phyloP scores from a whole-genome alignment of 1,140 invertebrate species.

The Neodiprion lecontei region DNA sequence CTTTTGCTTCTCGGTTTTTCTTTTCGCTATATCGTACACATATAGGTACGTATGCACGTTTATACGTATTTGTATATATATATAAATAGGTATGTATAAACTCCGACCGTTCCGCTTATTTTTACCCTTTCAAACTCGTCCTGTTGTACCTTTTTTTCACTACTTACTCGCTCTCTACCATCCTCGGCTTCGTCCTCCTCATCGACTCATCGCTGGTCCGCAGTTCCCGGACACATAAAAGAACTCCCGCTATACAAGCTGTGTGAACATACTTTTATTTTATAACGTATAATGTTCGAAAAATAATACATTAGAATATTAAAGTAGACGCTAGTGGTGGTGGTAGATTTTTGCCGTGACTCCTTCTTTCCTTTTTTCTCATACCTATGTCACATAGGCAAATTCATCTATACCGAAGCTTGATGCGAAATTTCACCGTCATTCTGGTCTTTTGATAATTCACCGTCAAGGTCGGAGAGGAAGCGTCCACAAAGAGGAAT shows the following conservation, averaged over 20 bases:
- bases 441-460: not conserved
- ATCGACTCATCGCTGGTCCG: not conserved
- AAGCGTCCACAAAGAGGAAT: no score
- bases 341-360: not conserved
- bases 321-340: no score
- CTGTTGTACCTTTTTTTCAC: not conserved
- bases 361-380: no score
- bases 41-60: no score
- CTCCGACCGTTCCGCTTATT: not conserved
- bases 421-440: not conserved
- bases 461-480: no score
- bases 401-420: no score
- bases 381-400: no score
- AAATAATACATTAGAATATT: not conserved
- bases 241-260: not conserved
- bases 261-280: no score
- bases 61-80: no score
- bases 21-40: not conserved
- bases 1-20: not conserved
- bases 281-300: not conserved
- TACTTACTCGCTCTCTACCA: not conserved
- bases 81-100: no score
- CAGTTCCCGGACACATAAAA: conserved; percentile 7
- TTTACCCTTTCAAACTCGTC: not conserved
- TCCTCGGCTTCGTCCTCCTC: no score